phyloP scores from a whole-genome alignment of 2,113 vertebrate genomes.

The Apaloderma vittatum region DNA sequence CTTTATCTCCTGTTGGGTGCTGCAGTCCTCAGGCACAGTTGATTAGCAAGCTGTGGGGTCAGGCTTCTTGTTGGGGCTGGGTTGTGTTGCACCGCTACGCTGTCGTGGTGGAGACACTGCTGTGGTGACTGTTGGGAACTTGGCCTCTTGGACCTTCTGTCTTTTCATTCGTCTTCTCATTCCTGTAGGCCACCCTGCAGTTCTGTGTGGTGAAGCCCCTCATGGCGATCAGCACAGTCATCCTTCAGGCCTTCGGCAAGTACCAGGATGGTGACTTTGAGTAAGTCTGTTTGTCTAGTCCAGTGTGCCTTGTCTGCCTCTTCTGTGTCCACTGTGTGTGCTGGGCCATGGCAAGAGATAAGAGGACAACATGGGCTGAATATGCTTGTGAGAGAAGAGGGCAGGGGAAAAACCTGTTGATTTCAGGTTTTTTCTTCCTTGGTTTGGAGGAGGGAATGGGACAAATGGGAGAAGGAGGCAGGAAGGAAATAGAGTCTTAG shows the following conservation, averaged over 20 bases:
- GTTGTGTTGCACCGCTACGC: neutral
- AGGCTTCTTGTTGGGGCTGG: neutral
- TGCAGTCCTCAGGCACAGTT: neutral
- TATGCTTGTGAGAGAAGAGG: neutral
- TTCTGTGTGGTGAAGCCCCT: constrained; percentile 97
- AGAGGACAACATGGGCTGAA: neutral
- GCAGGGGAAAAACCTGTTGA: neutral
- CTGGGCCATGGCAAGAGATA: neutral
- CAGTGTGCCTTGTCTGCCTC: neutral
- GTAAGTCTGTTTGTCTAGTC: constrained; percentile 76
- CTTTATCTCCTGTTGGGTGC: neutral
- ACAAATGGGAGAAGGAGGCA: neutral
- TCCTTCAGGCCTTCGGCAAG: constrained; percentile 94
- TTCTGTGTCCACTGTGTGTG: neutral
- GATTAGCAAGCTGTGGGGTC: neutral
- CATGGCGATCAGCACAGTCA: constrained; percentile 93
- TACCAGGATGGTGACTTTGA: constrained; percentile 97
- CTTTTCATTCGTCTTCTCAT: neutral
- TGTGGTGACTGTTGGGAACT: neutral
- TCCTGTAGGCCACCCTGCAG: constrained; percentile 91
- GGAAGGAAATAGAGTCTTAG: neutral
- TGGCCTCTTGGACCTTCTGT: neutral
- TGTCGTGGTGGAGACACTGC: neutral
- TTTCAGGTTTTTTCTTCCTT: neutral
- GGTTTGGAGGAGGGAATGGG: neutral